Evolutionary conservation across 1,140 invertebrate species (phyloP).

Genomic region (Drosophila suzukii): DNA sequence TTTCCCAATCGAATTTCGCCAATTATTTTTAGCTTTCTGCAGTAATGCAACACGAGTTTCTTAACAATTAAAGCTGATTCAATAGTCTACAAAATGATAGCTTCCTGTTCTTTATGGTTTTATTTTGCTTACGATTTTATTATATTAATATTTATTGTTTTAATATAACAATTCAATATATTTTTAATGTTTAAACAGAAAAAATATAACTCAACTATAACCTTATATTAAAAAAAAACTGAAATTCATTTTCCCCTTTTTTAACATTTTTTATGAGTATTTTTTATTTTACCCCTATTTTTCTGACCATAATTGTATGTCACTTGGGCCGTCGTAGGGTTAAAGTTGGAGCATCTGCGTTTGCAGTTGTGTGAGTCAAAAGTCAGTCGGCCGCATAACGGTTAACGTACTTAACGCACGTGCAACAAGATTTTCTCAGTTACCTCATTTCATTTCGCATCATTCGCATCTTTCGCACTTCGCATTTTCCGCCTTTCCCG

Average conservation of each 20-base stretch:
- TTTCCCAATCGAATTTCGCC: neutral
- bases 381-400: conserved; percentile 68
- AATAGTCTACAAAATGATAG: too few relatives aligned
- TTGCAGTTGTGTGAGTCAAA: conserved; percentile 19
- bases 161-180: too few relatives aligned
- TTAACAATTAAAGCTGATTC: neutral
- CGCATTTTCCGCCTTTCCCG: conserved; percentile 3
- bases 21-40: neutral
- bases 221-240: too few relatives aligned
- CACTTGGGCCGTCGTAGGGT: neutral
- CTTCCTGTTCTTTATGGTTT: too few relatives aligned
- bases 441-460: conserved; percentile 22
- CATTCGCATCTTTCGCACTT: conserved; percentile 13
- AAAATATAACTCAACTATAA: too few relatives aligned
- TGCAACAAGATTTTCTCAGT: conserved; percentile 16
- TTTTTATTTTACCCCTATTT: neutral
- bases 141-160: too few relatives aligned
- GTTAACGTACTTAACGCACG: conserved; percentile 34
- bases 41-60: neutral
- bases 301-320: neutral
- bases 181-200: too few relatives aligned
- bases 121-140: too few relatives aligned
- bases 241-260: too few relatives aligned
- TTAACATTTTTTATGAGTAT: too few relatives aligned
- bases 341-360: neutral